phyloP scores from a whole-genome alignment of 1,140 invertebrate species.

The Lucilia cuprina region DNA sequence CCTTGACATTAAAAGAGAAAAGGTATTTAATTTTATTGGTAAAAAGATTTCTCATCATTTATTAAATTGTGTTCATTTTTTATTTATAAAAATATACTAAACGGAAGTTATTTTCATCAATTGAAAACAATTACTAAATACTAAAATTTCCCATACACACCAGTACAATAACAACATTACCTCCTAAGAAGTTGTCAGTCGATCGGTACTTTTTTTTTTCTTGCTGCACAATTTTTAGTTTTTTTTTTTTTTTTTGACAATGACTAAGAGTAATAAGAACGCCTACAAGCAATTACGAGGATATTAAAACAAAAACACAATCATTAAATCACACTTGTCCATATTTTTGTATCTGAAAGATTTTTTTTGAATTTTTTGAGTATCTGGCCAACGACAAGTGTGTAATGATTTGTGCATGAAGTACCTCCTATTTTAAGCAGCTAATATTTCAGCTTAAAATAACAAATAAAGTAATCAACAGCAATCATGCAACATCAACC shows the following conservation, averaged over 20 bases:
- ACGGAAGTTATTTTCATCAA: not conserved
- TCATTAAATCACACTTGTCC: not conserved
- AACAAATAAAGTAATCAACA: slow-evolving; percentile 19
- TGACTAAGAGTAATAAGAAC: not conserved
- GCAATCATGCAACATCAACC: not conserved
- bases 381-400: not conserved
- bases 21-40: not conserved
- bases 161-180: not conserved
- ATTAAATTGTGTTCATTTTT: not conserved
- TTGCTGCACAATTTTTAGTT: not conserved
- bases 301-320: not conserved
- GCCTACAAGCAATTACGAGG: not conserved
- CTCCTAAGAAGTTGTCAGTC: not conserved
- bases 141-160: not conserved
- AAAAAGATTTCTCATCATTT: too few species aligned
- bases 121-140: not conserved
- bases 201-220: not conserved
- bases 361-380: not conserved
- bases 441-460: slow-evolving; percentile 20
- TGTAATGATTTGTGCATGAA: not conserved
- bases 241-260: not conserved
- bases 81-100: not conserved
- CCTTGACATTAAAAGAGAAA: not conserved
- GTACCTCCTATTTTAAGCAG: slow-evolving; percentile 9
- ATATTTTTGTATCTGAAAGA: not conserved